Base-by-base conservation (phyloP, 2,113 vertebrate species). In the Callipepla californica region DNA sequence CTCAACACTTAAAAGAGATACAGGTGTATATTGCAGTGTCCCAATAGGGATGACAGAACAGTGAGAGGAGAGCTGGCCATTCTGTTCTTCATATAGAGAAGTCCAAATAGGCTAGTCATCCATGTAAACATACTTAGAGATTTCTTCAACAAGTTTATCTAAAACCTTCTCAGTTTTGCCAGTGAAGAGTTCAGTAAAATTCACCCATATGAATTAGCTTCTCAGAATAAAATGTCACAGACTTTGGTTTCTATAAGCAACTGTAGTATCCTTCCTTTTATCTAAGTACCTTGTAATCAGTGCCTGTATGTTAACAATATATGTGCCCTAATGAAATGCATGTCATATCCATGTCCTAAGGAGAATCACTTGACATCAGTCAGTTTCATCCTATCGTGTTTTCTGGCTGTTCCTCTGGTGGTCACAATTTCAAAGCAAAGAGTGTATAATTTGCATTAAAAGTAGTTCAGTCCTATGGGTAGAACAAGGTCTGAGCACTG, bases 361-460 rank as follows among this genome's bases (percentile, higher is more conserved):
- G 48, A 26, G 44, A 57, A 77, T 34, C 25, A 19, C 16, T 2
- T 14, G 23, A 19, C 51, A 40, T 63, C 57, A 50, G 45, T 50
- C 26, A 7, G 11, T 79, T 72, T 66, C 59, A 45, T 30, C 51
- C 23, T 67, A 16, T 38, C 7, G 5, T 38, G 50, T 38, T 32
- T 73, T 59, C 59, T 73, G 45, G n/a, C 45, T 53, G 23, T 73
- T 63, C 20, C 53, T 72, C 42, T 38, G 68, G 1, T 25, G 12
- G 26, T 65, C 53, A 53, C 12, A 16, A 1, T 73, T 84, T 65
- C 48, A 77, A 36, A 68, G 30, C 20, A 47, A 53, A 40, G 67
- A 38, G 14, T 59, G 17, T 0, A 0, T n/a, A 22, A 21, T 74
- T 77, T 50, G 11, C 61, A 19, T 11, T 80, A 38, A 17, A 66